These are phyloP conservation scores for Mormyrops attenuatus DNA, from an alignment of 2,797 vertebrate species.

Conservation along the genomic window DNA sequence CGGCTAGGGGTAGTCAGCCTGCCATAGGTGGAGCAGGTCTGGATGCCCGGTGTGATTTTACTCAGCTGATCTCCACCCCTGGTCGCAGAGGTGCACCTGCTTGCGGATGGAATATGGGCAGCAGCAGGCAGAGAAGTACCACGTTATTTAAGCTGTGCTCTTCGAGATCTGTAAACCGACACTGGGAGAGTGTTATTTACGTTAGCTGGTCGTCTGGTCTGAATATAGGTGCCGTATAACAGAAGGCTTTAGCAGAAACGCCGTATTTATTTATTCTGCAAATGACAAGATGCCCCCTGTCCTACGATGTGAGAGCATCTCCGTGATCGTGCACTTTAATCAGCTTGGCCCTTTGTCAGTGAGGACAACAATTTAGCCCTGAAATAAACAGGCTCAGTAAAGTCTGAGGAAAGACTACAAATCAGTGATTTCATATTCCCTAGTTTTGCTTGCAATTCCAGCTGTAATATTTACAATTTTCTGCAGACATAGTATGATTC, in stretches of 20 bases:
- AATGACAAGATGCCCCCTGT: background rate
- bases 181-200: background rate
- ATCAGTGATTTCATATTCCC: background rate
- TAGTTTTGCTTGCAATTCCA: background rate
- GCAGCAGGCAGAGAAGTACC: background rate
- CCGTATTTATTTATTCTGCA: background rate
- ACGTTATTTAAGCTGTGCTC: background rate
- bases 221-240: background rate
- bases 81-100: background rate
- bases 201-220: background rate
- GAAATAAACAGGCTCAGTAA: slow-evolving; percentile 39
- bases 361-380: slow-evolving; percentile 24
- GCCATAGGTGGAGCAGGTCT: background rate
- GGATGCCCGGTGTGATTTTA: background rate
- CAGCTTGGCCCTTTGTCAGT: background rate
- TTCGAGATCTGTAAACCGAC: background rate
- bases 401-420: slow-evolving; percentile 12
- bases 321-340: background rate
- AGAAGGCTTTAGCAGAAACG: background rate
- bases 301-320: background rate
- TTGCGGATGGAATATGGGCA: background rate
- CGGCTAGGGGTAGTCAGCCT: background rate
- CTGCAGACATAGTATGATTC: background rate
- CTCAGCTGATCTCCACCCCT: background rate
- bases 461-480: background rate